These are phyloP conservation scores for Ianthella basta DNA, from an alignment of 37 sponge, comb jelly and placozoan genomes.

Conservation along the genomic window DNA sequence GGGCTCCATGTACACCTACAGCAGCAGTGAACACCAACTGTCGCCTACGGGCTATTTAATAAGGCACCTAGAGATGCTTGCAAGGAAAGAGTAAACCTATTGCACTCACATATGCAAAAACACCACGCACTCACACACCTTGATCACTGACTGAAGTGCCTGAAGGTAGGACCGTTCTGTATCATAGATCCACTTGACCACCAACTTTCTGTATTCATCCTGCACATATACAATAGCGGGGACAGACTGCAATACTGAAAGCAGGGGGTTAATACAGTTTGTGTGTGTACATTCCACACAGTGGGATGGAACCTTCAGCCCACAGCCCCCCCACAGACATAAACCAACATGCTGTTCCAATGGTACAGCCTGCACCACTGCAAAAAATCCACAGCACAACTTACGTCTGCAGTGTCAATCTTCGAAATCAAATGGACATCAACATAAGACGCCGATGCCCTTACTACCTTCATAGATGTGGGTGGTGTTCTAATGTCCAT, in stretches of 20 bases:
- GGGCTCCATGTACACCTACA: constrained; percentile 67
- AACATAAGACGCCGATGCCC: constrained; percentile 23
- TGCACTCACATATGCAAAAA: not conserved
- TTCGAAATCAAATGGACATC: constrained; percentile 14
- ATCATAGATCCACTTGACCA: constrained; percentile 72
- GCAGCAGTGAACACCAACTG: no score
- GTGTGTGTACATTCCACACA: not conserved
- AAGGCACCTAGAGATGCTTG: no score
- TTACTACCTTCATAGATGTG: not conserved
- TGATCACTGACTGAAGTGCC: constrained; percentile 61
- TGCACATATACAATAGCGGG: constrained; percentile 1
- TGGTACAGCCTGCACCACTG: not conserved
- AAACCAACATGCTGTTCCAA: not conserved
- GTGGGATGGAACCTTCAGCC: not conserved
- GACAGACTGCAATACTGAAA: not conserved
- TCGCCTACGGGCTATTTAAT: no score
- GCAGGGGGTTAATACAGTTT: not conserved
- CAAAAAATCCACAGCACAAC: not conserved
- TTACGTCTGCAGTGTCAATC: constrained; percentile 29
- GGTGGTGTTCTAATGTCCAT: constrained; percentile 18
- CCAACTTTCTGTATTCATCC: constrained; percentile 76
- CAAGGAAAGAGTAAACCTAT: not conserved
- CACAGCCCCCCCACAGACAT: not conserved
- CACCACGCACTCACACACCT: constrained; percentile 43
- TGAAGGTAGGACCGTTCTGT: constrained; percentile 82